Evolutionary conservation across 2,797 vertebrate species (phyloP).

Genomic region (Myotis findleyi): DNA sequence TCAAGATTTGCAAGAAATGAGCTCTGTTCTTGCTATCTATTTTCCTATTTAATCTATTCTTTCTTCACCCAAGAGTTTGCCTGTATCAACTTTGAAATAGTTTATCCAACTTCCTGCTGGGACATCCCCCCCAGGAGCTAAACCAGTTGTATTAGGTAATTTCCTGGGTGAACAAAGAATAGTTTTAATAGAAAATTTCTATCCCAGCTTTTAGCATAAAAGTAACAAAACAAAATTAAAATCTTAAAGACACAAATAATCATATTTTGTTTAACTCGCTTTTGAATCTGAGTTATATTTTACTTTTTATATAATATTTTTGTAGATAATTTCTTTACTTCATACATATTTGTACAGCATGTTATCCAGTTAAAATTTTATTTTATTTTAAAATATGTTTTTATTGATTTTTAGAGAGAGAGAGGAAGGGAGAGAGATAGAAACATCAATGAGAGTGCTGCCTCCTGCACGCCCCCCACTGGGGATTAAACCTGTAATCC

Average conservation of each 20-base stretch:
- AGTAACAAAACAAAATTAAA: constrained; percentile 19
- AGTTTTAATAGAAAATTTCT: not conserved
- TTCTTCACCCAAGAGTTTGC: not conserved
- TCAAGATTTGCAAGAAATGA: not conserved
- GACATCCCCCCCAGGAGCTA: not conserved
- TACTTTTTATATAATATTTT: constrained; percentile 33
- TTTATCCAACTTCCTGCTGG: not conserved
- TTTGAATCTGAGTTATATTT: constrained; percentile 43
- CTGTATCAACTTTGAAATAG: not conserved
- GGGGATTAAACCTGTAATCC: no score
- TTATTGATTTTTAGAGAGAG: no score
- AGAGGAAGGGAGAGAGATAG: no score
- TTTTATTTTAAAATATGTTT: no score
- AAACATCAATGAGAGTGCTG: no score
- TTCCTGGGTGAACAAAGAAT: not conserved
- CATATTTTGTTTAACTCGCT: constrained; percentile 31
- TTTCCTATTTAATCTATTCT: not conserved
- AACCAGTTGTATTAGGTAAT: not conserved
- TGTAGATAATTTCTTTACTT: constrained; percentile 4
- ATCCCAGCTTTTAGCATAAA: constrained; percentile 20
- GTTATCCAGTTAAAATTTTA: not conserved
- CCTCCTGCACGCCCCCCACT: no score
- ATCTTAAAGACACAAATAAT: not conserved
- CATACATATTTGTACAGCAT: not conserved
- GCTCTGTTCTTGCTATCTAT: not conserved